Conservation (phyloP, 2,888 invertebrate species). For the Athrips mouffetella region DNA sequence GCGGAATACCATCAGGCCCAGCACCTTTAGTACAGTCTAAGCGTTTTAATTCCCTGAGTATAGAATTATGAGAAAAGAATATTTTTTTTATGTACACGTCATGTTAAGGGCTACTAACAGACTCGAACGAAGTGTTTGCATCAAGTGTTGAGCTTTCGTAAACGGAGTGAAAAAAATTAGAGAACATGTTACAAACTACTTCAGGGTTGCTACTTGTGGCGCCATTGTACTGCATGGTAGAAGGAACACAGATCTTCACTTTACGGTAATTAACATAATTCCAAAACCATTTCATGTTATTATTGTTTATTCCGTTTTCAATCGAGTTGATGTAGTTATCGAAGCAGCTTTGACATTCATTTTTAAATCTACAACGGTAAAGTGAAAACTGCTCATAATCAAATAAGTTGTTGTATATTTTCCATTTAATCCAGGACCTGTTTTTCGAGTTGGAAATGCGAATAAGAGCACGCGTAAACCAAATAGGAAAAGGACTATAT, state of each 20-base stretch:
- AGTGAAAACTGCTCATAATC: not conserved
- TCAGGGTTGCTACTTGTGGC: not conserved
- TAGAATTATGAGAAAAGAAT: not conserved
- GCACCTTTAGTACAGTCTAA: not conserved
- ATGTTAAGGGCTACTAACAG: not conserved
- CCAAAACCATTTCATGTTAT: not conserved
- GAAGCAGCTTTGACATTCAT: not conserved
- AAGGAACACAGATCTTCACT: not conserved
- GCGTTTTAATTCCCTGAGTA: not conserved
- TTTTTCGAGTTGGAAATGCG: conserved; percentile 19
- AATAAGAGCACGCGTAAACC: conserved; percentile 12
- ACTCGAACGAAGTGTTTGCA: not conserved
- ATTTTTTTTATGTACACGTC: not conserved
- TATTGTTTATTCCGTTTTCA: not conserved
- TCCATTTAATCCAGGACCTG: conserved; percentile 18
- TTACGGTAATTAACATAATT: not conserved
- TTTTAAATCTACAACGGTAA: not conserved
- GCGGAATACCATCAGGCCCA: not conserved
- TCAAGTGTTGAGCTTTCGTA: not conserved
- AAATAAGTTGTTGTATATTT: not conserved
- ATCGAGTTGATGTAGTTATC: not conserved
- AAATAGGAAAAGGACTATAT: not conserved
- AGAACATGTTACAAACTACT: not conserved
- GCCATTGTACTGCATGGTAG: not conserved
- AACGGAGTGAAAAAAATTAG: not conserved